Evolutionary conservation across 2,888 invertebrate genomes (phyloP), one percentile per base, ranked within the genome.

Genomic region (Nephrotoma appendiculata): DNA sequence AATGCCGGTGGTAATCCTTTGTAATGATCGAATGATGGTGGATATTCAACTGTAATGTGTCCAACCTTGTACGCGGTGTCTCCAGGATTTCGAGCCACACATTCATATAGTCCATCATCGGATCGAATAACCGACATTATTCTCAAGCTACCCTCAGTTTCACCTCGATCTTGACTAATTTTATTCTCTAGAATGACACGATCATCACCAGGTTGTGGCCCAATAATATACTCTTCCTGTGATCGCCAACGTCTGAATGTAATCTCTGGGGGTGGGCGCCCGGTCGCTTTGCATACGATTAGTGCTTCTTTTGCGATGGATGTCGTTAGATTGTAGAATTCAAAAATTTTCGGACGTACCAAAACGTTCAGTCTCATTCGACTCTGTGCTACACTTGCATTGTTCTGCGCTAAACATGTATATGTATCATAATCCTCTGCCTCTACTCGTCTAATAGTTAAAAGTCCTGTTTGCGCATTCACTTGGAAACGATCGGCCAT

Each of bases 31-130:
- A 98, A 97, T 2, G 95, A 94, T 0, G 98, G 97, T 5, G 94
- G 94, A 89, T 96, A 98, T 90, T 97, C 95, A 3, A 97, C 95
- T 0, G 95, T 95, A 86, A 98, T 92, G 90, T 97, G 97, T 0
- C 97, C 97, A 89, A 96, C 96, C 89, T 94, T 95, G 88, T 94
- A 94, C 1, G 95, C 95, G 87, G 93, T 93, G 12, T 95, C 97
- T 41, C 96, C 97, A 89, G 94, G 94, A 89, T 97, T 98, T 89
- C 94, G 93, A 5, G 97, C 97, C 86, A 96, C 93, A 90, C 98
- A 98, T 90, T 96, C 96, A 90, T 98, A 98, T 7, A 98, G 92
- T 0, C 98, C 98, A 91, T 98, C 98, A 91, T 98, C 96, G 2
- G 93, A 93, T 87, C 96, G 93, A 86, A 93, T 93, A 12, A 95